Evolutionary conservation across 1,140 invertebrate species (phyloP), one percentile per base, ranked within the genome.

Genomic region (Mylabris phalerata): DNA sequence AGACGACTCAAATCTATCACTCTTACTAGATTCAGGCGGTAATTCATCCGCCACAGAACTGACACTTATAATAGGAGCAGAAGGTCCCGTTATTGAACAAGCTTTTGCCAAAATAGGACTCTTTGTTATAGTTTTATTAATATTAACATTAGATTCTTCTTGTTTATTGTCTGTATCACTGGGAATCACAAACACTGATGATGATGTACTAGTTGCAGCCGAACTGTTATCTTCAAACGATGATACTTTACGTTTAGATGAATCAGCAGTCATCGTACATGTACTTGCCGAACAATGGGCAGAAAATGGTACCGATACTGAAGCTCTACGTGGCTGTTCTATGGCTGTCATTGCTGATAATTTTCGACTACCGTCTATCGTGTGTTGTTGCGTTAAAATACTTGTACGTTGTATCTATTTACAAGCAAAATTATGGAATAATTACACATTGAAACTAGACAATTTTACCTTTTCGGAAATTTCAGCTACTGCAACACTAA

Each of bases 61-160:
- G 27, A 87, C 84, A 72, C 84, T 86, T 62, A 87, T 87, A 38
- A 84, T 76, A n/a, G 85, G 85, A 4, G 84, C 78, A 47, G 77
- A 77, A 6, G 75, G 65, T 19, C 68, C 67, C 26, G 65, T 66
- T 40, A 71, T 72, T 43, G 72, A 73, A 55, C 66, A 68, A 43
- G 73, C 69, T 61, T 75, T 72, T 19, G 68, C 61, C 43, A 76
- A 60, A 61, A 68, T 71, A 25, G 70, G 71, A 56, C 66, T 64
- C 59, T 74, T 74, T 61, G 71, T 73, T 10, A 72, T 67, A 51
- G 65, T 66, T 68, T 68, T 63, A 63, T 50, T 60, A 52, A 44
- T 59, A 57, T 48, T 41, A 27, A 9, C 7, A 51, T 38, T 32
- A 51, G 10, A 48, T 43, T 64, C 62, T 43, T 66, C 46, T 50